Base-by-base conservation (phyloP, 2,888 invertebrate genomes). In the Notodromas monacha region DNA sequence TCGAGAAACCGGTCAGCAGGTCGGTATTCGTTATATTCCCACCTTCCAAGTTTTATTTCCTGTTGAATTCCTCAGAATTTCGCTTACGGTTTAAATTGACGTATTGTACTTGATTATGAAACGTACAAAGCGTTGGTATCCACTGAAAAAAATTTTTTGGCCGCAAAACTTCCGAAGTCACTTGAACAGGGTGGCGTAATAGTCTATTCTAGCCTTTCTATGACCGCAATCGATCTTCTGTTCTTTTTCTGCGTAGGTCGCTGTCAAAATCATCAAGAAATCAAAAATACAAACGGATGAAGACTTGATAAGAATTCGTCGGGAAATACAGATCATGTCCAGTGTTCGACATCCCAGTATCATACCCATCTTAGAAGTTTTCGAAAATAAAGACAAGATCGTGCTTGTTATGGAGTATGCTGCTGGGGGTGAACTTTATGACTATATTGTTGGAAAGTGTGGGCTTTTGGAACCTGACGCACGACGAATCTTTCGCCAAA, bases 371-470 rank as follows among this genome's bases (percentile, higher is more conserved):
- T 84, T 84, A 55, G 96, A 96, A 81, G 92, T 96, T 41, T 96
- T 96, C 57, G 96, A 96, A 59, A 96, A 92, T 57, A 68, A 77
- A 45, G 92, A 96, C 54, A 86, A 89, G 57, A 92, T 96, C 66
- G 86, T 96, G 41, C 61, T 96, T 38, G 89, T 96, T 16, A 89
- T 96, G 89, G 92, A 96, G 54, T 92, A 86, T 52, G 92, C 92
- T 38, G 74, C 76, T 35, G 89, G 92, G 34, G 92, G 96, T 34
- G 96, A 96, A 55, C 57, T 96, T 15, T 96, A 92, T 49, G 92
- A 89, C 54, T 86, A 79, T 54, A 61, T 86, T 14, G 77, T 74
- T 46, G 73, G 77, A 47, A 60, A 72, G 40, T 81, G 81, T 56
- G 73, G 79, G 39, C 58, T 92, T 40, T 60, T 63, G 38, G 86